Conservation (phyloP, 2,797 vertebrate genomes). For the Threskiornis aethiopicus region DNA sequence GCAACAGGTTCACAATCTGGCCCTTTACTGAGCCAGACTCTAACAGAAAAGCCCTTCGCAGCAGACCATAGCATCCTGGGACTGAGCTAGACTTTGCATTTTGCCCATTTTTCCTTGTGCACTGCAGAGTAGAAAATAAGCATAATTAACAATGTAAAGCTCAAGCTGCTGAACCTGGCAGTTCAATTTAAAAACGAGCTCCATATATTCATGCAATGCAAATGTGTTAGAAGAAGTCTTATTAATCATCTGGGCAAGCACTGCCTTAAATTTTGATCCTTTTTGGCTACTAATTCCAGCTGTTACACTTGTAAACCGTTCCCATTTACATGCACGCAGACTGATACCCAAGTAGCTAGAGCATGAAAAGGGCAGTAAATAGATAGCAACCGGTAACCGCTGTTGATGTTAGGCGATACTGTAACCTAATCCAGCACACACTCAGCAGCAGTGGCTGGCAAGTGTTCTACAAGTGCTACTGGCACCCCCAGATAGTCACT, state of each 20-base stretch:
- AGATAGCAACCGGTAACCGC: not conserved
- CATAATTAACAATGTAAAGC: not conserved
- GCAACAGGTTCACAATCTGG: conserved; percentile 19
- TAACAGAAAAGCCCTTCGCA: not conserved
- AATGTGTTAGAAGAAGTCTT: not conserved
- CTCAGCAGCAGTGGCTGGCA: rapidly evolving
- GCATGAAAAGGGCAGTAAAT: not conserved
- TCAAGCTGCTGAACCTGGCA: not conserved
- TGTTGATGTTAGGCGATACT: rapidly evolving
- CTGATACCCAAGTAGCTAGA: not conserved
- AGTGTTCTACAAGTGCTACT: not conserved
- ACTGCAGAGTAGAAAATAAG: not conserved
- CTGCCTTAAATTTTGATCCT: not conserved
- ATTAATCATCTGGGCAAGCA: not conserved
- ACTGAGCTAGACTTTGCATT: not conserved
- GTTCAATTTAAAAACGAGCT: not conserved
- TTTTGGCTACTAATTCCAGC: not conserved
- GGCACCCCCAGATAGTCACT: not conserved
- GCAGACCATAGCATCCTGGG: not conserved
- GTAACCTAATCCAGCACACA: not conserved
- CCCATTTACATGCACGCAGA: not conserved
- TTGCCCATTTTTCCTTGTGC: not conserved
- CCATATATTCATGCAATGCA: not conserved
- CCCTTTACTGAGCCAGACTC: not conserved
- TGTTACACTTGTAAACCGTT: not conserved